phyloP scores from a whole-genome alignment of 2,113 vertebrate species.

The Orthonyx spaldingii region DNA sequence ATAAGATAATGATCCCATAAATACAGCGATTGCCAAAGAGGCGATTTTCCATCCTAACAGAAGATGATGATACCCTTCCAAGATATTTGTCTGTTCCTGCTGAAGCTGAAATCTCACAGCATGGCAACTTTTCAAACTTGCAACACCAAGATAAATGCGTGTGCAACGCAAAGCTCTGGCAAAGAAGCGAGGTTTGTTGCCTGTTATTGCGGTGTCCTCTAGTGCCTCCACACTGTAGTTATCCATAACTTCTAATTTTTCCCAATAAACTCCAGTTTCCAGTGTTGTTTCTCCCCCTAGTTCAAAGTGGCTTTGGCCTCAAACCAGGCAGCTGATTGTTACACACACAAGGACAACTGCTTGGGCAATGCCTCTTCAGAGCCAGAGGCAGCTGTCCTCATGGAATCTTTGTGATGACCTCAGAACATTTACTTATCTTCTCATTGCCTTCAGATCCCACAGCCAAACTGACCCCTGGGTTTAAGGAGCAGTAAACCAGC shows the following conservation, averaged over 20 bases:
- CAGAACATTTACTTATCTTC: background rate
- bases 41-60: background rate
- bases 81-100: background rate
- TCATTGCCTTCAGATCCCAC: background rate
- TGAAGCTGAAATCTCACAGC: background rate
- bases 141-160: background rate
- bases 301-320: background rate
- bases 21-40: background rate
- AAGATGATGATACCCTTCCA: background rate
- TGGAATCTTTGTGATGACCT: background rate
- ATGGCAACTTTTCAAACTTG: constrained; percentile 1
- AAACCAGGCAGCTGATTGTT: background rate
- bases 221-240: constrained; percentile 17
- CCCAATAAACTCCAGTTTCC: background rate
- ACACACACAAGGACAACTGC: background rate
- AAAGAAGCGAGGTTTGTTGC: background rate
- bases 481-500: background rate
- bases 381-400: background rate
- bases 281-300: background rate
- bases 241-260: background rate
- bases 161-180: background rate
- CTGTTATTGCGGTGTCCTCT: constrained; percentile 20
- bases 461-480: background rate
- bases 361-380: background rate
- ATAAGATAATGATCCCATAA: constrained; percentile 18